Percentiles rank a stretch among this genome's conserved stretches.
These are phyloP conservation scores for Calonectris borealis DNA, from an alignment of 2,113 vertebrate genomes.

Conservation along the genomic window DNA sequence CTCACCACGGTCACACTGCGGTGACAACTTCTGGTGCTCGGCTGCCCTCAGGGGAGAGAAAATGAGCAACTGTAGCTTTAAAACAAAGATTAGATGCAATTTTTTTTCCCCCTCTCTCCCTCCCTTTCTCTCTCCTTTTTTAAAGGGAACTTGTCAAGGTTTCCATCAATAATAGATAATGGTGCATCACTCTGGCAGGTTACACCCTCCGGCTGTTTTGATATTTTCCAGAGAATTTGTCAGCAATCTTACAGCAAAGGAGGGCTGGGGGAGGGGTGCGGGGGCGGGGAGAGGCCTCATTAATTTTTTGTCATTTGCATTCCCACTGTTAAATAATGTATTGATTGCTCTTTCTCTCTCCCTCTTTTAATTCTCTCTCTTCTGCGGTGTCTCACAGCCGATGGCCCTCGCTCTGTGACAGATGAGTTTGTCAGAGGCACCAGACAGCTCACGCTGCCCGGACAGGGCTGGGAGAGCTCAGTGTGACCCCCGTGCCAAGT, in stretches of 20 bases:
- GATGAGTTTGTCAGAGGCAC: constrained; percentile 60
- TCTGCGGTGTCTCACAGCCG: neutral
- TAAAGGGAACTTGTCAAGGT: constrained; percentile 76
- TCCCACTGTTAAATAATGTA: constrained; percentile 83
- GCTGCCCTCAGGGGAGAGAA: neutral
- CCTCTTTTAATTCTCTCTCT: constrained; percentile 59
- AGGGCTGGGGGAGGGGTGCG: neutral
- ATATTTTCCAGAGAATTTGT: constrained; percentile 81
- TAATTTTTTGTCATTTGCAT: constrained; percentile 79
- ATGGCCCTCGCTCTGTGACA: constrained; percentile 55
- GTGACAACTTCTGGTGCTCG: neutral
- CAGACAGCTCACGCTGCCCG: neutral
- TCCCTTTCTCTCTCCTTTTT: constrained; percentile 27
- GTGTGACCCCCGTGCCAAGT: neutral
- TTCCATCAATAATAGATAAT: constrained; percentile 82
- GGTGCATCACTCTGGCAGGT: constrained; percentile 72
- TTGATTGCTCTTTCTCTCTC: constrained; percentile 60
- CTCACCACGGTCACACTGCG: neutral
- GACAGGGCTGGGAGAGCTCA: neutral
- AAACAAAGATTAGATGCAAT: constrained; percentile 65
- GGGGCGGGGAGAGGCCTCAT: constrained; percentile 44
- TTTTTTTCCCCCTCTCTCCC: neutral
- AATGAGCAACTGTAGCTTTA: constrained; percentile 54
- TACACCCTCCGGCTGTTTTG: constrained; percentile 81
- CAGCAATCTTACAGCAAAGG: constrained; percentile 68